A percentile compares a stretch with the other conserved stretches of the same genome.
Conservation (phyloP, 2,888 invertebrate species). For the Lingula anatina region DNA sequence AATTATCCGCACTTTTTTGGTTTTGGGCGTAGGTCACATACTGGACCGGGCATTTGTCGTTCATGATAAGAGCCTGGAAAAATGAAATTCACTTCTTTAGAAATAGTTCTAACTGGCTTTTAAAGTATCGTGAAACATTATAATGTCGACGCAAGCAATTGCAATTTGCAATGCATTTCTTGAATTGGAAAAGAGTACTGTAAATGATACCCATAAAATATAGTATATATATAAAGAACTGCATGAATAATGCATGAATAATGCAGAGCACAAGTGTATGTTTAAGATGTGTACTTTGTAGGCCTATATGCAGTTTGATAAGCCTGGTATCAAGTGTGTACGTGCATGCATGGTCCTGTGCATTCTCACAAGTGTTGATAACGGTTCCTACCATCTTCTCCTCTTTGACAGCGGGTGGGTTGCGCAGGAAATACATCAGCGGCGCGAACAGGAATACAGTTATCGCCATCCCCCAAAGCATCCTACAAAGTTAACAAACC, state of each 20-base stretch:
- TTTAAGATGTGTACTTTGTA: neutral
- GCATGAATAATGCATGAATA: too few species aligned
- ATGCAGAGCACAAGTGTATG: too few species aligned
- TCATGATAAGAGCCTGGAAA: constrained; percentile 78
- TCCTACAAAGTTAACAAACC: constrained; percentile 52
- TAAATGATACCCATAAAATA: too few species aligned
- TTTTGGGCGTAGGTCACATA: constrained; percentile 76
- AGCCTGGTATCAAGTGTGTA: too few species aligned
- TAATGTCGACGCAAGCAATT: too few species aligned
- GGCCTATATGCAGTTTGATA: too few species aligned
- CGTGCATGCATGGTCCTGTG: too few species aligned
- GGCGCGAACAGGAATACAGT: constrained; percentile 94
- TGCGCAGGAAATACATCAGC: constrained; percentile 75
- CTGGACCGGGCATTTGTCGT: constrained; percentile 87
- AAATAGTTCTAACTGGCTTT: neutral
- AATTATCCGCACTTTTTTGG: constrained; percentile 20
- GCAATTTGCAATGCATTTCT: too few species aligned
- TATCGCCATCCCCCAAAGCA: constrained; percentile 92
- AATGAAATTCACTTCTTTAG: constrained; percentile 5
- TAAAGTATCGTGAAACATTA: too few species aligned
- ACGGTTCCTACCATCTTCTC: constrained; percentile 96
- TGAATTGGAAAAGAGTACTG: neutral
- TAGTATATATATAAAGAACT: too few species aligned
- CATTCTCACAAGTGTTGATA: too few species aligned
- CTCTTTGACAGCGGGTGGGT: constrained; percentile 87